Percentiles rank a stretch among this genome's conserved stretches.
phyloP scores from a whole-genome alignment of 2,113 vertebrate genomes.

The Dolichallabes microphthalmus region DNA sequence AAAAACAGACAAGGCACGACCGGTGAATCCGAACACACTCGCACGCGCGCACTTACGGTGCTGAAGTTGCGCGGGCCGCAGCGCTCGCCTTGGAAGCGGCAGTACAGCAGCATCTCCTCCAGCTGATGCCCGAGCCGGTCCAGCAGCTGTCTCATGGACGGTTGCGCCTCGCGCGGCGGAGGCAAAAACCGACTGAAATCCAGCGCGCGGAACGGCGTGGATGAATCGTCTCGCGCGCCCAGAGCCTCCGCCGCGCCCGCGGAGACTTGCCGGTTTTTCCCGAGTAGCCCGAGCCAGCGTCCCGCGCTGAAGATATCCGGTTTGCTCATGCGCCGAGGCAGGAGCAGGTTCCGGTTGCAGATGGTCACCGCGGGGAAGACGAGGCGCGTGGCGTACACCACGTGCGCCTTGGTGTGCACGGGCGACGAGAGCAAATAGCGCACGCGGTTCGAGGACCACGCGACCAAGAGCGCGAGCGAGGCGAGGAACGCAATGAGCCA shows the following conservation, averaged over 20 bases:
- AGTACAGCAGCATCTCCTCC: constrained; percentile 81
- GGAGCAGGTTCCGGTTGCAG: constrained; percentile 78
- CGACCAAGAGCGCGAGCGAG: constrained; percentile 72
- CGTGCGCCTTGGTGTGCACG: constrained; percentile 78
- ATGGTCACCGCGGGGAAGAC: constrained; percentile 81
- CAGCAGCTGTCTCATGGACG: constrained; percentile 72
- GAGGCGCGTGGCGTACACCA: constrained; percentile 77
- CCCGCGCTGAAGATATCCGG: constrained; percentile 78
- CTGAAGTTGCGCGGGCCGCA: constrained; percentile 81
- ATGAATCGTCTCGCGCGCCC: constrained; percentile 15
- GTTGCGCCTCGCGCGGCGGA: constrained; percentile 74
- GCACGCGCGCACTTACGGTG: constrained; percentile 70
- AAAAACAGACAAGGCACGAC: background rate
- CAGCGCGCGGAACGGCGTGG: constrained; percentile 73
- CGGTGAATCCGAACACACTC: too few relatives aligned
- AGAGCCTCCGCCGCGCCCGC: constrained; percentile 70
- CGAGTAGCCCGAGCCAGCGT: constrained; percentile 77
- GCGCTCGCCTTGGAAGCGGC: constrained; percentile 75
- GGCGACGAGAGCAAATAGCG: constrained; percentile 78
- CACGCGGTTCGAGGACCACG: constrained; percentile 78
- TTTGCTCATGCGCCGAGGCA: constrained; percentile 77
- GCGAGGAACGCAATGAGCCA: constrained; percentile 76
- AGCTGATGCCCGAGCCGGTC: constrained; percentile 80
- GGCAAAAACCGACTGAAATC: constrained; percentile 82
- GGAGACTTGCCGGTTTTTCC: constrained; percentile 71